These are phyloP conservation scores for Pipra filicauda DNA, from an alignment of 2,113 vertebrate genomes.

Conservation along the genomic window DNA sequence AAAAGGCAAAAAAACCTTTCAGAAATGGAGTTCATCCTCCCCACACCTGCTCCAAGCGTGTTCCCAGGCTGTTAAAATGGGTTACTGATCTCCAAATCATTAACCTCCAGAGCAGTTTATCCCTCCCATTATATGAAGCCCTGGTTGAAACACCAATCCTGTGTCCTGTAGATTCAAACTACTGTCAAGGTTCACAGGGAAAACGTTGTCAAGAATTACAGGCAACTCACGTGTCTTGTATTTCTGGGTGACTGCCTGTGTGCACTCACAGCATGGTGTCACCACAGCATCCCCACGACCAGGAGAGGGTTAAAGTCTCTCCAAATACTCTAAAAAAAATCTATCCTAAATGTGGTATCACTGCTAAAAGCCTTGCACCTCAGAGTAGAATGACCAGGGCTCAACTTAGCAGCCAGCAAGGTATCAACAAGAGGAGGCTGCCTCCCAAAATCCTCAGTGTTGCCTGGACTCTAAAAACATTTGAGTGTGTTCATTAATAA, in stretches of 20 bases:
- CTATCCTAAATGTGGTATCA: not conserved
- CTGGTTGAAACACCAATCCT: not conserved
- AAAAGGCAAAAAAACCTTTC: not conserved
- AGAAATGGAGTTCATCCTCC: not conserved
- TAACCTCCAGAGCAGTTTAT: not conserved
- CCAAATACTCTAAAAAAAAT: not conserved
- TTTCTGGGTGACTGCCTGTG: not conserved
- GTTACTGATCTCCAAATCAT: not conserved
- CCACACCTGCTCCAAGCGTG: rapidly evolving
- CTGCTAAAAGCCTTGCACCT: not conserved
- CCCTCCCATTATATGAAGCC: not conserved
- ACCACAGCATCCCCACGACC: not conserved
- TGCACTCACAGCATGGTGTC: not conserved
- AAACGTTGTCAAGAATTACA: not conserved
- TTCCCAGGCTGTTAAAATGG: not conserved
- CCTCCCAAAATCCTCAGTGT: not conserved
- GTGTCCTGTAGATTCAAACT: rapidly evolving
- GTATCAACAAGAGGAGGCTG: rapidly evolving
- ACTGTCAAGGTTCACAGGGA: not conserved
- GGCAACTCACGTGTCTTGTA: not conserved
- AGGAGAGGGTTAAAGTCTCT: not conserved
- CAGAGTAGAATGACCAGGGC: not conserved
- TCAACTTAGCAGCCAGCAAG: rapidly evolving
- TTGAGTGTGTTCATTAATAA: not conserved
- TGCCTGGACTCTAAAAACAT: not conserved